Evolutionary conservation across 2,888 invertebrate genomes (phyloP), one percentile per base, ranked within the genome.

Genomic region (Metellina segmentata): DNA sequence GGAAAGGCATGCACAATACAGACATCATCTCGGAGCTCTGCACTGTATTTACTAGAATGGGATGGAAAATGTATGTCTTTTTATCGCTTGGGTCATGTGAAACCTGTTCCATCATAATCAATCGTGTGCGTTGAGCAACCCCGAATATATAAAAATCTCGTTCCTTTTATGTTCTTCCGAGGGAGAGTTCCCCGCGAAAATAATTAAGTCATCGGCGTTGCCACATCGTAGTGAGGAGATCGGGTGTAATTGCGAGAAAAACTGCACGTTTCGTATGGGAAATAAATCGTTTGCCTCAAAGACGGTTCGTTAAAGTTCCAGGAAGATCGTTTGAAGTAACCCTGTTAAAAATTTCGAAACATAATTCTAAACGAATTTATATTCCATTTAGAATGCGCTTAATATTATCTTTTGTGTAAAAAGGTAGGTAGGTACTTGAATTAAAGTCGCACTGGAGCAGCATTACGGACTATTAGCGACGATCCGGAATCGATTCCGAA

Each of bases 71-170:
- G 52, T 83, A 72, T 53, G 7, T 16, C 48, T 79, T 85, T 74
- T 75, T n/a, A 61, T 53, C 51, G 20, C 16, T 6, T 49, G 11
- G 85, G 74, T 85, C 85, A 85, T 48, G 48, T 16, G 61, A n/a
- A 85, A 75, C 85, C 85, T 16, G 85, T 85, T 85, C 85, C 75
- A 48, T 61, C 74, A 61, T 61, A 75, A 85, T 85, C 61, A 53
- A 85, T 85, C 53, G 72, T 34, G 75, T 61, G 61, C 61, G 61
- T 9, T 61, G 61, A 8, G 61, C 11, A 34, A 34, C 34, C 4
- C 34, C 34, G 34, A 34, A 34, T 34, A 61, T 16, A 61, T 61
- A 61, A 61, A 61, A 61, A 16, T 61, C 61, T 16, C 61, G 61
- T 61, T 61, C 16, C 61, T 61, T 6, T 16, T 11, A 16, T 16